A percentile compares a stretch with the other conserved stretches of the same genome.
phyloP scores from a whole-genome alignment of 2,888 invertebrate species.

The Drosophila subquinaria region DNA sequence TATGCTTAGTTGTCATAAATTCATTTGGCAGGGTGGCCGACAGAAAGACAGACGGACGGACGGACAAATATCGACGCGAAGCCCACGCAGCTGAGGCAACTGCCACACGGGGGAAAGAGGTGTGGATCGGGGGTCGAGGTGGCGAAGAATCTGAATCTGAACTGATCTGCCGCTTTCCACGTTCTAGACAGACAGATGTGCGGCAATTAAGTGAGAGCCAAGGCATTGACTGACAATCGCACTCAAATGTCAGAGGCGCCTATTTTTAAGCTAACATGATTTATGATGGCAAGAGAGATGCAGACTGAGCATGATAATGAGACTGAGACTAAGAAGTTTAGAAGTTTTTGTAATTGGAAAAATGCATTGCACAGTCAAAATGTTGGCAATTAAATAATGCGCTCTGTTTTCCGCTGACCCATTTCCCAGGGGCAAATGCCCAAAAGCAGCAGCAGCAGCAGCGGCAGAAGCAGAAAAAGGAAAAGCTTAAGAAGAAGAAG shows the following conservation, averaged over 20 bases:
- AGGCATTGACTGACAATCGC: slow-evolving; percentile 64
- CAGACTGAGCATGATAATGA: background rate
- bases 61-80: background rate
- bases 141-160: background rate
- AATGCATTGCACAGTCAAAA: slow-evolving; percentile 31
- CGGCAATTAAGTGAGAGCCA: slow-evolving; percentile 43
- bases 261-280: slow-evolving; percentile 69
- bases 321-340: background rate
- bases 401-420: slow-evolving; percentile 19
- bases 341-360: slow-evolving; percentile 28
- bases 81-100: background rate
- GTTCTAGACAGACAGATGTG: slow-evolving; percentile 52
- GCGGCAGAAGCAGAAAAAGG: background rate
- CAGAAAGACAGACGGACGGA: background rate
- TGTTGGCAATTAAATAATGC: slow-evolving; percentile 63
- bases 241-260: slow-evolving; percentile 60
- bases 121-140: background rate
- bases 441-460: slow-evolving; percentile 5
- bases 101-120: background rate
- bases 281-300: slow-evolving; percentile 37
- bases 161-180: slow-evolving; percentile 9
- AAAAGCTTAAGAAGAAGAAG: background rate
- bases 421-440: slow-evolving; percentile 27
- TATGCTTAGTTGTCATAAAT: slow-evolving; percentile 70
- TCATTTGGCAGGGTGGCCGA: slow-evolving; percentile 46